A percentile compares a stretch with the other conserved stretches of the same genome.
phyloP scores from a whole-genome alignment of 2,797 vertebrate genomes.

The Bovichtus diacanthus region DNA sequence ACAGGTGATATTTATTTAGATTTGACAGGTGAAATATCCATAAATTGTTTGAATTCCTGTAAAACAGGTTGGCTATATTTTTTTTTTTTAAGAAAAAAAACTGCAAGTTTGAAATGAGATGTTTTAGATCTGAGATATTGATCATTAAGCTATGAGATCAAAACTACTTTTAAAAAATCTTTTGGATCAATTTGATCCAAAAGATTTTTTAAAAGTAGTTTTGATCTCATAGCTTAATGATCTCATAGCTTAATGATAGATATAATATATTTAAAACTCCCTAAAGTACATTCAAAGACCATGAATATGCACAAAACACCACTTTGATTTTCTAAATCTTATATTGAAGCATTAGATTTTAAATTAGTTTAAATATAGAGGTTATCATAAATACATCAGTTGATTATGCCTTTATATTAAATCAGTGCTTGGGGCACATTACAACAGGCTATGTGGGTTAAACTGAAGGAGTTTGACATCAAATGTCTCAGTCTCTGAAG shows the following conservation, averaged over 20 bases:
- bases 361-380: not conserved
- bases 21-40: constrained; percentile 25
- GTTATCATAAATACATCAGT: not conserved
- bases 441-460: not conserved
- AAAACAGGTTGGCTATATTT: not conserved
- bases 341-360: not conserved
- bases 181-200: no score
- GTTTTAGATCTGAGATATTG: not conserved
- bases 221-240: no score
- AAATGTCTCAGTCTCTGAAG: no score
- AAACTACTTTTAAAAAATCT: not conserved
- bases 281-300: not conserved
- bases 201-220: no score
- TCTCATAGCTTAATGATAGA: no score
- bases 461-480: not conserved
- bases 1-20: not conserved
- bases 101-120: not conserved
- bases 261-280: not conserved
- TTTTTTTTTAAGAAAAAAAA: not conserved
- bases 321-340: not conserved
- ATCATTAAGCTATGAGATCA: not conserved
- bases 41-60: not conserved
- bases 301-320: not conserved
- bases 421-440: not conserved
- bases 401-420: not conserved